Base-by-base conservation (phyloP, 1,140 invertebrate genomes). In the Sitophilus oryzae region DNA sequence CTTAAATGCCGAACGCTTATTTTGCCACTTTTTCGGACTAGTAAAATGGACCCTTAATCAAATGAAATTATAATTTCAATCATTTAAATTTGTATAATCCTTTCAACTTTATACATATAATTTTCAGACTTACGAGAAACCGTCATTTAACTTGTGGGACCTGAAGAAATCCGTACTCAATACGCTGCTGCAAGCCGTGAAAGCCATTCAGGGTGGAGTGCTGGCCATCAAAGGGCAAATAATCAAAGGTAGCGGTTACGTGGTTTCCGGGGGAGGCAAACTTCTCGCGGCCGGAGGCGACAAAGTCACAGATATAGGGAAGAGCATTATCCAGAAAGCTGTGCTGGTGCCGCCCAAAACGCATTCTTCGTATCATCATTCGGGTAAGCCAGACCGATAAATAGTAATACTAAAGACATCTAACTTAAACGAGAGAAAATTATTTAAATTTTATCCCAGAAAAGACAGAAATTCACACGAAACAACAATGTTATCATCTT, bases 221-320 rank as follows among this genome's bases (percentile, higher is more conserved):
- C 81, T 90, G 2, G 88, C 89, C 4, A 74, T 91, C 15, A 90
- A 89, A 65, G 89, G 89, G 2, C 86, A 90, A 66, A 69, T 92
- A 3, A 84, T 91, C 58, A 91, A 91, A 71, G 88, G 86, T 15
- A 82, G 88, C 46, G 88, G 88, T 15, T 84, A 85, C 37, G 67
- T 89, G 5, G 76, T 89, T 3, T 77, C 82, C 1, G 82, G 84
- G 0, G 80, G 87, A 56, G 88, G 88, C 14, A 85, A 83, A 68
- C 72, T 87, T 18, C 79, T 89, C 51, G 78, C 77, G 2, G 76
- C 76, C 2, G 82, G 84, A 58, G 88, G 88, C 9, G 85, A 89
- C 44, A 82, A 79, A 15, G 82, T 90, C 46, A 80, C 83, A 23
- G 80, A 83, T 46, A 73, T 89, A n/a, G 88, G 88, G 23, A 84